A percentile compares a stretch with the other conserved stretches of the same genome.
phyloP scores from a whole-genome alignment of 2,113 vertebrate species.

The Cercopithecus mona region DNA sequence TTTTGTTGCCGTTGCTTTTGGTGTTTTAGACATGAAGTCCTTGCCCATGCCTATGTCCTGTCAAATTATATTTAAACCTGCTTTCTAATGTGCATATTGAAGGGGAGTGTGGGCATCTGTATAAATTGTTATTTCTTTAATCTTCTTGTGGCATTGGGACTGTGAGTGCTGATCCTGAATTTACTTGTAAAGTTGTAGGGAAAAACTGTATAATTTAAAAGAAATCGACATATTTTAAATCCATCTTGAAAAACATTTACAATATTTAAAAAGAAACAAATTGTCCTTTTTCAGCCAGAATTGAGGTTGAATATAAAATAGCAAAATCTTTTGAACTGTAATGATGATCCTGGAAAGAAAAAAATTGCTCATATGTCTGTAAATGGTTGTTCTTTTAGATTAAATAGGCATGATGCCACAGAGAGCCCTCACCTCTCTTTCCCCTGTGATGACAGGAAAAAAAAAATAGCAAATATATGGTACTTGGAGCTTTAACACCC shows the following conservation, averaged over 20 bases:
- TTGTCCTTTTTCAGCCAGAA: conserved; percentile 36
- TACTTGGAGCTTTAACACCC: conserved; percentile 31
- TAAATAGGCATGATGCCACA: conserved; percentile 41
- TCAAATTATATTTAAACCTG: not conserved
- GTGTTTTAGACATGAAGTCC: too few relatives aligned
- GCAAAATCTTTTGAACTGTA: conserved; percentile 17
- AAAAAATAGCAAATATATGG: not conserved
- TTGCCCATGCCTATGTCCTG: too few relatives aligned
- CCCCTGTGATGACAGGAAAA: not conserved
- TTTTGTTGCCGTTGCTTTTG: too few relatives aligned
- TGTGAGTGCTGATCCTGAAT: not conserved
- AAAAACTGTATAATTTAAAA: not conserved
- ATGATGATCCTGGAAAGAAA: not conserved
- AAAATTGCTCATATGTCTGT: not conserved
- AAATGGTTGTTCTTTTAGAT: conserved; percentile 52
- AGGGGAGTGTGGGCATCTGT: not conserved
- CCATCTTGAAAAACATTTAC: conserved; percentile 38
- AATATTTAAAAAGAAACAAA: conserved; percentile 16
- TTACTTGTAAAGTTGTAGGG: not conserved
- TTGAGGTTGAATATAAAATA: conserved; percentile 42
- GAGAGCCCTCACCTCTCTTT: not conserved
- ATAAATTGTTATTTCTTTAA: not conserved
- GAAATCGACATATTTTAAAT: conserved; percentile 27
- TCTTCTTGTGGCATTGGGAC: not conserved
- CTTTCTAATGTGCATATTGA: not conserved